phyloP scores from a whole-genome alignment of 2,888 invertebrate genomes.

The Ptychoptera contaminata region DNA sequence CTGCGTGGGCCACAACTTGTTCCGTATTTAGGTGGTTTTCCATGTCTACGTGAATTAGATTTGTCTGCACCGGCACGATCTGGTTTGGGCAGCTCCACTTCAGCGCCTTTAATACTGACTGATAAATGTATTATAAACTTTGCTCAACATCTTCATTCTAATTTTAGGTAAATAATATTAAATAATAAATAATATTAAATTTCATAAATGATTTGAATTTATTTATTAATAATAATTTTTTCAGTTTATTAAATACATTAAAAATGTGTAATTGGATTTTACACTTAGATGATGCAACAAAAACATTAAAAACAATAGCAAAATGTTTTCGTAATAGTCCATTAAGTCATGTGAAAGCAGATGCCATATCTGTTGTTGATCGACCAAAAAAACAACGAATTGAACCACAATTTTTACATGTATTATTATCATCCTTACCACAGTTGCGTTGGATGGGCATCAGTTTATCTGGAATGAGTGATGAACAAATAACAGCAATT shows the following conservation, averaged over 20 bases:
- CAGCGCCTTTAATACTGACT: slow-evolving; percentile 30
- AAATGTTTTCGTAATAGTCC: slow-evolving; percentile 19
- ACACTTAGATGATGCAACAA: slow-evolving; percentile 19
- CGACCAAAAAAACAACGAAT: slow-evolving; percentile 17
- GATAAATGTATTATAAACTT: slow-evolving; percentile 33
- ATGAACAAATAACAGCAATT: slow-evolving; percentile 19
- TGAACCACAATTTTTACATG: slow-evolving; percentile 19
- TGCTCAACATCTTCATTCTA: slow-evolving; percentile 29
- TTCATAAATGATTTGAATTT: background rate
- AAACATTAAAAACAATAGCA: slow-evolving; percentile 18
- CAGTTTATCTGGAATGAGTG: slow-evolving; percentile 19
- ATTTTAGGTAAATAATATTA: slow-evolving; percentile 31
- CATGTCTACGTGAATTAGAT: slow-evolving; percentile 33
- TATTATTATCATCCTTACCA: slow-evolving; percentile 18
- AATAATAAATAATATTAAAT: too few relatives aligned
- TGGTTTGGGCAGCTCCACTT: slow-evolving; percentile 24
- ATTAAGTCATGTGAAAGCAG: slow-evolving; percentile 20
- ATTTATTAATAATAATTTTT: background rate
- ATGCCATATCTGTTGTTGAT: slow-evolving; percentile 20
- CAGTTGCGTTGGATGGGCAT: slow-evolving; percentile 20
- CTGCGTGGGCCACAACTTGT: slow-evolving; percentile 33
- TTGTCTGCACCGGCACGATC: slow-evolving; percentile 32
- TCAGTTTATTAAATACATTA: slow-evolving; percentile 18
- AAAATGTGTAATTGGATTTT: slow-evolving; percentile 23
- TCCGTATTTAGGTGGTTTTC: slow-evolving; percentile 33